A percentile compares a stretch with the other conserved stretches of the same genome.
These are phyloP conservation scores for Drepana falcataria DNA, from an alignment of 2,888 invertebrate species.

Conservation along the genomic window DNA sequence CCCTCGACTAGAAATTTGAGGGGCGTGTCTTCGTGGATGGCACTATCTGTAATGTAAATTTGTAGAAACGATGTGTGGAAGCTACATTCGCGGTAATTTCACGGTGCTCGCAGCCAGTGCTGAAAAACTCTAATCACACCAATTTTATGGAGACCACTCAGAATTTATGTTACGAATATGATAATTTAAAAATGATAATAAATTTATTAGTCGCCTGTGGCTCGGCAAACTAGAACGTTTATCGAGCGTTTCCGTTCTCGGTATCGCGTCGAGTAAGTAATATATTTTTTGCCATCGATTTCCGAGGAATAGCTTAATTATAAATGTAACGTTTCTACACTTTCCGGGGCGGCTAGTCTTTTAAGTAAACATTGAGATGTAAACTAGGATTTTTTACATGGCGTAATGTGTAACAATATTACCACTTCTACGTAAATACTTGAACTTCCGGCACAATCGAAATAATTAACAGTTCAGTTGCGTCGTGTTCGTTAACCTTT, in stretches of 20 bases:
- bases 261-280: slow-evolving; percentile 31
- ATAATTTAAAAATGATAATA: slow-evolving; percentile 57
- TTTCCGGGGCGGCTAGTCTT: slow-evolving; percentile 42
- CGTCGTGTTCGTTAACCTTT: background rate
- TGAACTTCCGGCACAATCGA: background rate
- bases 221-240: slow-evolving; percentile 49
- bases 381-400: background rate
- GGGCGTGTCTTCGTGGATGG: too few species aligned
- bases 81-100: slow-evolving; percentile 48
- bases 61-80: slow-evolving; percentile 6
- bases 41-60: background rate
- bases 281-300: slow-evolving; percentile 47
- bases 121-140: slow-evolving; percentile 57
- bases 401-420: slow-evolving; percentile 11
- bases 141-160: slow-evolving; percentile 43
- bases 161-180: slow-evolving; percentile 57
- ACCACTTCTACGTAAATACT: background rate
- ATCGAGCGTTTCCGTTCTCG: slow-evolving; percentile 60
- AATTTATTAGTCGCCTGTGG: slow-evolving; percentile 39
- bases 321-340: slow-evolving; percentile 33
- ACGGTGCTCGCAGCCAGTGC: slow-evolving; percentile 47
- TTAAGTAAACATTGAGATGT: slow-evolving; percentile 21
- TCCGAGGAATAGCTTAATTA: slow-evolving; percentile 50
- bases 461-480: background rate
- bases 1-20: too few species aligned